Percentiles rank a stretch among this genome's conserved stretches.
phyloP scores from a whole-genome alignment of 2,888 invertebrate genomes.

The Crossocerus cetratus region DNA sequence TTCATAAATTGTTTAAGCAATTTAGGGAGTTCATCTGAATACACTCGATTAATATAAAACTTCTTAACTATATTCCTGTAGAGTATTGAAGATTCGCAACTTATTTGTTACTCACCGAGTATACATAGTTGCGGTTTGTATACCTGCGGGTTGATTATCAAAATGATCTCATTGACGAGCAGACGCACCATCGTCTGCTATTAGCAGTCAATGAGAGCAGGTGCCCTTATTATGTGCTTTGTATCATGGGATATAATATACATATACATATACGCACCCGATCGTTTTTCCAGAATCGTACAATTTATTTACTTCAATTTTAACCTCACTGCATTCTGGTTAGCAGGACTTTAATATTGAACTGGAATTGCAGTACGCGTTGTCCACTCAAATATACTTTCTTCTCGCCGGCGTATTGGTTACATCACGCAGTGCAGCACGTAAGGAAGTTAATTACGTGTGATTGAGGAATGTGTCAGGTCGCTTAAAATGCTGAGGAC shows the following conservation, averaged over 20 bases:
- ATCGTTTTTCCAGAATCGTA: neutral
- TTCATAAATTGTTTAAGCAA: too few species aligned
- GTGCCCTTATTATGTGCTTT: too few species aligned
- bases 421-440: too few species aligned
- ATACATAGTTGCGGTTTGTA: too few species aligned
- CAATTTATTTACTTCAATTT: neutral
- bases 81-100: too few species aligned
- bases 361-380: neutral
- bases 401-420: too few species aligned
- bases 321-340: neutral
- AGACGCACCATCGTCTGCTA: conserved; percentile 15
- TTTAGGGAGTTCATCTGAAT: too few species aligned
- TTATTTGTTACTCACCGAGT: too few species aligned
- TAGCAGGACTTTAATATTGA: neutral
- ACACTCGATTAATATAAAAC: too few species aligned
- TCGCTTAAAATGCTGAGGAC: too few species aligned
- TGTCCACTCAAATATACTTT: neutral
- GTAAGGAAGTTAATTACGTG: conserved; percentile 3
- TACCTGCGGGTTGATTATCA: conserved; percentile 37
- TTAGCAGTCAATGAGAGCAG: conserved; percentile 32
- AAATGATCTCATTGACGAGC: conserved; percentile 37
- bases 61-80: too few species aligned
- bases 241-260: too few species aligned
- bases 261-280: neutral
- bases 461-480: neutral